These are phyloP conservation scores for Tribolium madens DNA, from an alignment of 1,140 invertebrate species.

Conservation along the genomic window DNA sequence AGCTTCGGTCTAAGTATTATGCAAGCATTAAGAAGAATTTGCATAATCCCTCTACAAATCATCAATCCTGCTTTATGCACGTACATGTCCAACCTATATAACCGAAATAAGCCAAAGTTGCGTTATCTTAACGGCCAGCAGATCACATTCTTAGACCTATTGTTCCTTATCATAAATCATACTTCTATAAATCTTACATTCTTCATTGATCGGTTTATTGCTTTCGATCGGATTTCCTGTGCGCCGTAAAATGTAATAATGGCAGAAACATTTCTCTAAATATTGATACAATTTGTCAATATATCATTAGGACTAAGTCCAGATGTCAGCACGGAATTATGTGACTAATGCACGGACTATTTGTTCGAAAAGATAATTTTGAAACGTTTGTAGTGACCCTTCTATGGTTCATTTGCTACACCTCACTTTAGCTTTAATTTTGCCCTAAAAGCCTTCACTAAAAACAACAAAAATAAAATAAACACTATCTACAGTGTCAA, in stretches of 20 bases:
- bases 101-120: background rate
- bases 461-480: too few relatives aligned
- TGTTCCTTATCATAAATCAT: conserved; percentile 52
- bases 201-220: conserved; percentile 54
- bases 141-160: conserved; percentile 23
- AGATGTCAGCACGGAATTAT: conserved; percentile 37
- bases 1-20: conserved; percentile 1
- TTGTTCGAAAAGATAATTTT: background rate
- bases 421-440: too few relatives aligned
- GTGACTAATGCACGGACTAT: conserved; percentile 4
- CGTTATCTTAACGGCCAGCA: conserved; percentile 23
- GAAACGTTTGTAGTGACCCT: too few relatives aligned
- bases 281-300: conserved; percentile 55
- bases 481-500: background rate
- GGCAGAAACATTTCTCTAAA: conserved; percentile 47
- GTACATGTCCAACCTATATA: conserved; percentile 23
- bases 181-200: conserved; percentile 55
- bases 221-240: conserved; percentile 48
- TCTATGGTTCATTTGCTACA: background rate
- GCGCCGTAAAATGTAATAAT: conserved; percentile 53
- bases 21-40: conserved; percentile 21
- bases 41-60: conserved; percentile 23
- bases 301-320: conserved; percentile 32
- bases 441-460: too few relatives aligned
- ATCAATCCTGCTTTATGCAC: conserved; percentile 29